Conservation (phyloP, 1,140 invertebrate species). For the Drosophila cardini region DNA sequence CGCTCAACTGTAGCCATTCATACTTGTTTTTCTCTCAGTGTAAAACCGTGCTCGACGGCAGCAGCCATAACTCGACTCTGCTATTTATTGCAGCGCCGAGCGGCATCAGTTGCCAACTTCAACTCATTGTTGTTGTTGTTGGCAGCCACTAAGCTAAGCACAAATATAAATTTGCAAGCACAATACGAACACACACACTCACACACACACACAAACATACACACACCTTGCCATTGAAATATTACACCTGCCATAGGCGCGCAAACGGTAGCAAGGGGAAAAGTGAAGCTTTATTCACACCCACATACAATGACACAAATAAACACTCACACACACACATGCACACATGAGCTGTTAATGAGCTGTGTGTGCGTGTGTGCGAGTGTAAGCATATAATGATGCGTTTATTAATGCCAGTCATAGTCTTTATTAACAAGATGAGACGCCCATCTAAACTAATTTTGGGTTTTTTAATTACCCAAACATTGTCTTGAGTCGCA, state of each 20-base stretch:
- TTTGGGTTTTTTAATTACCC: slow-evolving; percentile 39
- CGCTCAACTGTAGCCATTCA: too few relatives aligned
- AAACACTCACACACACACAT: slow-evolving; percentile 21
- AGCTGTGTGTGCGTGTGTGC: slow-evolving; percentile 22
- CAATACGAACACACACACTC: slow-evolving; percentile 31
- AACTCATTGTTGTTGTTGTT: slow-evolving; percentile 12
- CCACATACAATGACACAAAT: slow-evolving; percentile 42
- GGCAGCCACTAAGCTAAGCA: slow-evolving; percentile 60
- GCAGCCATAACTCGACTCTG: slow-evolving; percentile 66
- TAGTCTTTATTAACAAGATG: slow-evolving; percentile 64
- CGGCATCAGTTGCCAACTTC: slow-evolving; percentile 49
- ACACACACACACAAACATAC: not conserved
- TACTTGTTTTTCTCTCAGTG: not conserved
- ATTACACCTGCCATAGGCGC: slow-evolving; percentile 79
- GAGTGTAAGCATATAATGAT: slow-evolving; percentile 51
- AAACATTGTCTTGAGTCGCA: slow-evolving; percentile 33
- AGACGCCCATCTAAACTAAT: slow-evolving; percentile 48
- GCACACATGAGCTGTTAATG: slow-evolving; percentile 45
- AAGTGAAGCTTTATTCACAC: slow-evolving; percentile 47
- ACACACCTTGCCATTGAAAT: slow-evolving; percentile 60
- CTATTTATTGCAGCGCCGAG: slow-evolving; percentile 65
- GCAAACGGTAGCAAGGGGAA: slow-evolving; percentile 14
- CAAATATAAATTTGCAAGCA: slow-evolving; percentile 72
- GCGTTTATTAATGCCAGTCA: slow-evolving; percentile 69
- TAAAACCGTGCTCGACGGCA: slow-evolving; percentile 28